These are phyloP conservation scores for Sapayoa aenigma DNA, from an alignment of 2,113 vertebrate species.

Conservation along the genomic window DNA sequence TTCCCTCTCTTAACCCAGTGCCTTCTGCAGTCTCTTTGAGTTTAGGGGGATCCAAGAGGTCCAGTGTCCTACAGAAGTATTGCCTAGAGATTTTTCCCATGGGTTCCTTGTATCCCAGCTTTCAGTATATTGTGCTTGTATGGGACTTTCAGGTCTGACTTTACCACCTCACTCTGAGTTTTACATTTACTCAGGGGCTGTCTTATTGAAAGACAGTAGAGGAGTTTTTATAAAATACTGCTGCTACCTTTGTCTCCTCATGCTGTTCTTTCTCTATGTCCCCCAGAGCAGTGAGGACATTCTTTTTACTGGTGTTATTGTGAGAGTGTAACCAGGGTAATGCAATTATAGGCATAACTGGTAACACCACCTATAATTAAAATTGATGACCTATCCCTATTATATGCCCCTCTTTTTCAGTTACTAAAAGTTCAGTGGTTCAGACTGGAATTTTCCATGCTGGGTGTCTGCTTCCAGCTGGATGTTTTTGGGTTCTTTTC, in stretches of 20 bases:
- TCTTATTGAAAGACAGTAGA: neutral
- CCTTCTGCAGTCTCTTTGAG: neutral
- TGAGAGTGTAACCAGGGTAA: conserved; percentile 45
- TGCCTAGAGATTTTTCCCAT: neutral
- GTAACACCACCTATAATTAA: conserved; percentile 57
- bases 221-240: neutral
- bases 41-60: neutral
- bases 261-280: neutral
- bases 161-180: neutral
- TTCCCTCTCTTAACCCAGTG: neutral
- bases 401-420: conserved; percentile 17
- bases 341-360: conserved; percentile 39
- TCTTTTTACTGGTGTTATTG: conserved; percentile 3
- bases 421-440: conserved; percentile 36
- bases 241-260: neutral
- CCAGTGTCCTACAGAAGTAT: neutral
- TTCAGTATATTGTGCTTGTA: neutral
- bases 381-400: conserved; percentile 38
- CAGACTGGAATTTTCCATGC: conserved; percentile 59
- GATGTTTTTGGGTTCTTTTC: conserved; percentile 38
- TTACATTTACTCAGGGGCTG: neutral
- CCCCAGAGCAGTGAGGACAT: neutral
- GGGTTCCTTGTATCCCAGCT: neutral
- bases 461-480: conserved; percentile 49
- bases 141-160: neutral